Conservation (phyloP, 2,113 vertebrate species). For the Pogona vitticeps region DNA sequence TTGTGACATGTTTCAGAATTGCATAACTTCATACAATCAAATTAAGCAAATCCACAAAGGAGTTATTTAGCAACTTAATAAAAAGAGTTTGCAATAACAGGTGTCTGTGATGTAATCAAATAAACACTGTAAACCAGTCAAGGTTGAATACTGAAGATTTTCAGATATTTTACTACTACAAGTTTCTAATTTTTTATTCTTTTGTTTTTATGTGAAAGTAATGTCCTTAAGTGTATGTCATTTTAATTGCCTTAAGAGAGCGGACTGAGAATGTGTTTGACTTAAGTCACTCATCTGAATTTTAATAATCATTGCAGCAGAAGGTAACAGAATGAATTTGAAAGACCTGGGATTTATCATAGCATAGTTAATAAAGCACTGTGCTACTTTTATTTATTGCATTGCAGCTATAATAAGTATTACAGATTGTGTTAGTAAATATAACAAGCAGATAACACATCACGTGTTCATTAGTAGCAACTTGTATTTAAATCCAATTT, state of each 20-base stretch:
- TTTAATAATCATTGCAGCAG: constrained; percentile 76
- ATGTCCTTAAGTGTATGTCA: constrained; percentile 77
- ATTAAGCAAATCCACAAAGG: constrained; percentile 48
- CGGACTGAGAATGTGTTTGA: constrained; percentile 73
- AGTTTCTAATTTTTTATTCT: constrained; percentile 69
- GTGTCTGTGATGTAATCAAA: constrained; percentile 32
- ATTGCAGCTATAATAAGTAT: constrained; percentile 46
- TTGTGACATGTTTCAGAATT: constrained; percentile 10
- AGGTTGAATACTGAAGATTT: constrained; percentile 59
- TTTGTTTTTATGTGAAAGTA: constrained; percentile 77
- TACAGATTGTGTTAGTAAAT: constrained; percentile 50
- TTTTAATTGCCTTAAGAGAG: constrained; percentile 78
- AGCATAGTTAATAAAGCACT: constrained; percentile 53
- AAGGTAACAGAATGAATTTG: constrained; percentile 70
- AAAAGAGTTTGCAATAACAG: constrained; percentile 46
- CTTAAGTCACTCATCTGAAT: constrained; percentile 79
- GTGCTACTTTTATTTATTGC: constrained; percentile 53
- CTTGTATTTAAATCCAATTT: constrained; percentile 5
- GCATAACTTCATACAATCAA: constrained; percentile 36
- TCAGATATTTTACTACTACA: constrained; percentile 56
- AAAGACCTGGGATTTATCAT: constrained; percentile 68
- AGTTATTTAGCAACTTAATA: constrained; percentile 57
- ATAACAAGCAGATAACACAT: constrained; percentile 34
- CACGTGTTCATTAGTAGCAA: constrained; percentile 33
- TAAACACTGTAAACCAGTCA: constrained; percentile 46